Evolutionary conservation across 1,140 invertebrate species (phyloP), one percentile per base, ranked within the genome.

Genomic region (Dendrolimus kikuchii): DNA sequence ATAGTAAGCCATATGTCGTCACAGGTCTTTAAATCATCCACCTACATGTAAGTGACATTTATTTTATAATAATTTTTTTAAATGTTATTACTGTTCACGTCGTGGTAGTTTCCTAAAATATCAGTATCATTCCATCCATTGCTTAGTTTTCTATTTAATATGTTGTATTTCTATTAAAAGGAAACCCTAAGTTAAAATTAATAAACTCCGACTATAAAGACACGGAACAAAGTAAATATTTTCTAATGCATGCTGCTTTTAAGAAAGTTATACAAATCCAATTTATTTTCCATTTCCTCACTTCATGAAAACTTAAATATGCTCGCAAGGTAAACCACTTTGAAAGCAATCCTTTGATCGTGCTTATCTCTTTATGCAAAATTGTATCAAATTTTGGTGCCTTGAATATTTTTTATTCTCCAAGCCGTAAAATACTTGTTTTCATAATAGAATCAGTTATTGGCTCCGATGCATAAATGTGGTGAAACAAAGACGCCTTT

Each of bases 201-300:
- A 77, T 70, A 62, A 65, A 59, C 61, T 66, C 54, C 66, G 58
- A 57, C 77, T 72, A 76, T 77, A 62, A 63, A 62, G 47, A 59
- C 60, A 53, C 60, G 60, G 66, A 78, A 81, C 77, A 81, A 79
- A 86, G 76, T 83, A 83, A 83, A 86, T 68, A 81, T 77, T 77
- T 71, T 64, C 71, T 69, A 62, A 64, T 69, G 40, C 23, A 47
- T 51, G 37, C n/a, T 63, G 53, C 51, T 77, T 62, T 74, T 81
- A 81, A 84, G 78, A 81, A 79, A 83, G 67, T 84, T 76, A 82
- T 84, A 77, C 71, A 77, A 84, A 86, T 86, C 74, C 77, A 84
- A 86, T 86, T 86, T 86, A 84, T 86, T 84, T 86, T 80, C 81
- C 82, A 86, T 86, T 86, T 84, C 78, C 82, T 68, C 79, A 86